Evolutionary conservation across 2,113 vertebrate genomes (phyloP).

Genomic region (Channa argus): DNA sequence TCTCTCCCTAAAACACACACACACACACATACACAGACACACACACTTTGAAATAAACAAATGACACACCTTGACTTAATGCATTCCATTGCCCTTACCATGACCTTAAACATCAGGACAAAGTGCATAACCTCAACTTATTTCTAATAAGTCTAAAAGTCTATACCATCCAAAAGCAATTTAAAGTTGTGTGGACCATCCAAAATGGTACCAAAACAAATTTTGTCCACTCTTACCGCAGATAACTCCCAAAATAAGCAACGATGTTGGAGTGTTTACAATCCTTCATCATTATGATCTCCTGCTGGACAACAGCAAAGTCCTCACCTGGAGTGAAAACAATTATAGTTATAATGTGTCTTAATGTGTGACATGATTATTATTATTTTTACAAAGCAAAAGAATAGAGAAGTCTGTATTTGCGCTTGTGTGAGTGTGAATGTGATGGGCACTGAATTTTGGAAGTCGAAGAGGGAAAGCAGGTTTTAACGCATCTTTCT

Average conservation of each 20-base stretch:
- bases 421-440: not conserved
- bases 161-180: no score
- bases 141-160: no score
- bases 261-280: slow-evolving; percentile 99
- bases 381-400: not conserved
- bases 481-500: not conserved
- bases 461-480: not conserved
- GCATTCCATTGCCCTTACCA: no score
- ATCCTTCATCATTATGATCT: slow-evolving; percentile 99
- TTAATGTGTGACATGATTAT: not conserved
- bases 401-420: not conserved
- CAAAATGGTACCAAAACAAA: no score
- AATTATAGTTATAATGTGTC: not conserved
- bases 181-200: no score
- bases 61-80: no score
- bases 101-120: no score
- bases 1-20: no score
- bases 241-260: slow-evolving; percentile 99
- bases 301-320: slow-evolving; percentile 99
- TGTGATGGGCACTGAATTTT: not conserved
- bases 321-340: slow-evolving; percentile 90
- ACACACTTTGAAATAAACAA: no score
- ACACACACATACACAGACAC: slow-evolving; percentile 1
- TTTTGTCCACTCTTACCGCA: slow-evolving; percentile 85
- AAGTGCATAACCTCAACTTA: no score